Evolutionary conservation across 2,888 invertebrate species (phyloP).

Genomic region (Phrixothrix hirtus): DNA sequence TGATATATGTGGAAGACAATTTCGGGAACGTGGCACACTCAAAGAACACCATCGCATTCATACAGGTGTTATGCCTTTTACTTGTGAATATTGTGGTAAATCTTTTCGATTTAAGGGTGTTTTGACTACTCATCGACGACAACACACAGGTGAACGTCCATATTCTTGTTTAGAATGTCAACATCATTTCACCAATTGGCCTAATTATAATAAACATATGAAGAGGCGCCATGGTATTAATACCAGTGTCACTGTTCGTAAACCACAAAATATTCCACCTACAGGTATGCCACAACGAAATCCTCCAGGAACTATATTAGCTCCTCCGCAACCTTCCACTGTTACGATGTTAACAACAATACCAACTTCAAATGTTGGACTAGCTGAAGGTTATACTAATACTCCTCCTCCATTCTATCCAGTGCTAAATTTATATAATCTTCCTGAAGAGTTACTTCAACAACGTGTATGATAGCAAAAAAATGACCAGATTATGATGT

Average conservation of each 20-base stretch:
- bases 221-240: slow-evolving; percentile 69
- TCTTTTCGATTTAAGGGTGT: slow-evolving; percentile 77
- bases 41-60: slow-evolving; percentile 76
- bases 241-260: slow-evolving; percentile 55
- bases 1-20: slow-evolving; percentile 64
- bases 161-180: slow-evolving; percentile 74
- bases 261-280: slow-evolving; percentile 55
- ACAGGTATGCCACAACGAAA: slow-evolving; percentile 56
- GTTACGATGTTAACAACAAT: slow-evolving; percentile 35
- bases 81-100: slow-evolving; percentile 76
- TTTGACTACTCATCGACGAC: slow-evolving; percentile 72
- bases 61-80: slow-evolving; percentile 77
- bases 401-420: slow-evolving; percentile 47
- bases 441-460: slow-evolving; percentile 49
- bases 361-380: slow-evolving; percentile 25
- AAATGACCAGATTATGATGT: too few species aligned
- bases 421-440: slow-evolving; percentile 50
- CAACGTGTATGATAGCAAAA: slow-evolving; percentile 30
- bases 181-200: slow-evolving; percentile 79
- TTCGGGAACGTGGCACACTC: slow-evolving; percentile 71
- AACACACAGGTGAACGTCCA: slow-evolving; percentile 72
- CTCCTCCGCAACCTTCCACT: slow-evolving; percentile 47
- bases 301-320: slow-evolving; percentile 54
- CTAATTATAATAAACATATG: slow-evolving; percentile 83
- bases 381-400: slow-evolving; percentile 38